Conservation (phyloP, 2,113 vertebrate species). For the Nematolebias whitei region DNA sequence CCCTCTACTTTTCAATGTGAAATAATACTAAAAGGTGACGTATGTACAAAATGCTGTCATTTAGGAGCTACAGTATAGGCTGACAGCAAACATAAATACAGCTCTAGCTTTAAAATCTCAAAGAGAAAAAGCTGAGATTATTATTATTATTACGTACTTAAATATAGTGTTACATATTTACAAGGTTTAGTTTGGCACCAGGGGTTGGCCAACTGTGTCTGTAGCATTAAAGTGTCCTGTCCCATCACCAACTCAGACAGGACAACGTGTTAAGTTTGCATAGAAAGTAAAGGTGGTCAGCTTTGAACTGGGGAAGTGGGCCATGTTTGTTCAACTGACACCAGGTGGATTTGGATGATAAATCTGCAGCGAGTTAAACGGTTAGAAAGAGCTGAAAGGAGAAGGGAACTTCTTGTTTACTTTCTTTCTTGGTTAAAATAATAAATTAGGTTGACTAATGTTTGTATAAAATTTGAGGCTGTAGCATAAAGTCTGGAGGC, state of each 20-base stretch:
- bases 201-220: slow-evolving; percentile 57
- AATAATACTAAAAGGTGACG: slow-evolving; percentile 96
- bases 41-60: slow-evolving; percentile 94
- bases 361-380: neutral
- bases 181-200: slow-evolving; percentile 85
- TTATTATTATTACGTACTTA: slow-evolving; percentile 72
- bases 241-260: slow-evolving; percentile 65
- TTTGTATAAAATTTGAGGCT: neutral
- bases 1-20: slow-evolving; percentile 98
- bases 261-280: slow-evolving; percentile 77
- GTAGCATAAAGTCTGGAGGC: neutral
- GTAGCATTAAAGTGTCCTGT: slow-evolving; percentile 73
- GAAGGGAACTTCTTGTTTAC: neutral
- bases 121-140: slow-evolving; percentile 75
- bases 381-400: neutral
- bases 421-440: neutral
- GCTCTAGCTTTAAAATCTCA: slow-evolving; percentile 78
- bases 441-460: too few species aligned
- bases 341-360: neutral
- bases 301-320: slow-evolving; percentile 43
- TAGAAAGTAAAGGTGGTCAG: slow-evolving; percentile 78
- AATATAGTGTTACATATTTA: slow-evolving; percentile 89
- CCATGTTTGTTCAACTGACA: neutral
- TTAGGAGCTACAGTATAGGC: slow-evolving; percentile 81
- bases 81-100: slow-evolving; percentile 90